A percentile compares a stretch with the other conserved stretches of the same genome.
Conservation (phyloP, 1,140 invertebrate genomes). For the Halesus radiatus region DNA sequence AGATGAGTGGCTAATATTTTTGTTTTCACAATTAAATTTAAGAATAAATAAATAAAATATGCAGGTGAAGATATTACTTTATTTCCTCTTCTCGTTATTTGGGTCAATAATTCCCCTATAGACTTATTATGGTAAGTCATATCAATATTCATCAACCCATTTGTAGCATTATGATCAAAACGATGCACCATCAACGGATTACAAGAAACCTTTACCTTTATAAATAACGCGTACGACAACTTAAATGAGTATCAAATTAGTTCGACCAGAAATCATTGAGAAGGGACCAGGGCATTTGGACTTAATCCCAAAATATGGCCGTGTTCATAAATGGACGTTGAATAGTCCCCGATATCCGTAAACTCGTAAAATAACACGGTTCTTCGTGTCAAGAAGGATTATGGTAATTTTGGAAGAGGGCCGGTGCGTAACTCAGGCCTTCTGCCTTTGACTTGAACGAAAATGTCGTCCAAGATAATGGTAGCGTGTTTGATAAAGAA, state of each 20-base stretch:
- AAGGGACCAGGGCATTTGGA: slow-evolving; percentile 5
- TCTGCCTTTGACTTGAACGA: slow-evolving; percentile 15
- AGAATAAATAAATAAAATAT: too few species aligned
- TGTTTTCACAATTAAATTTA: too few species aligned
- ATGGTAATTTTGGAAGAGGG: slow-evolving; percentile 46
- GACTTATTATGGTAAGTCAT: slow-evolving; percentile 6
- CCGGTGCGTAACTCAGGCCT: slow-evolving; percentile 37
- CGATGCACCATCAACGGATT: slow-evolving; percentile 4
- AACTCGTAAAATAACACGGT: slow-evolving; percentile 56
- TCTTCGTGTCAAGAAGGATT: slow-evolving; percentile 50
- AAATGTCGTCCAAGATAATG: slow-evolving; percentile 17
- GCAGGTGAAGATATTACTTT: too few species aligned
- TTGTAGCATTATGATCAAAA: slow-evolving; percentile 10
- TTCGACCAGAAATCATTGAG: background rate
- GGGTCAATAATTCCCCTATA: background rate
- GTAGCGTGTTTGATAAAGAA: background rate
- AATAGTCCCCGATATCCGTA: slow-evolving; percentile 52
- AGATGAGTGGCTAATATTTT: too few species aligned
- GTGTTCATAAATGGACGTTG: slow-evolving; percentile 29
- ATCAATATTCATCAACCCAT: slow-evolving; percentile 16
- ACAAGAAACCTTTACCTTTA: slow-evolving; percentile 17
- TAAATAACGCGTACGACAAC: slow-evolving; percentile 33
- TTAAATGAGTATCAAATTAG: slow-evolving; percentile 50
- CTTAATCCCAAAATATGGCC: slow-evolving; percentile 52
- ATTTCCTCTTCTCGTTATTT: too few species aligned